Evolutionary conservation across 2,113 vertebrate genomes (phyloP), one percentile per base, ranked within the genome.

Genomic region (Lasiurus borealis): DNA sequence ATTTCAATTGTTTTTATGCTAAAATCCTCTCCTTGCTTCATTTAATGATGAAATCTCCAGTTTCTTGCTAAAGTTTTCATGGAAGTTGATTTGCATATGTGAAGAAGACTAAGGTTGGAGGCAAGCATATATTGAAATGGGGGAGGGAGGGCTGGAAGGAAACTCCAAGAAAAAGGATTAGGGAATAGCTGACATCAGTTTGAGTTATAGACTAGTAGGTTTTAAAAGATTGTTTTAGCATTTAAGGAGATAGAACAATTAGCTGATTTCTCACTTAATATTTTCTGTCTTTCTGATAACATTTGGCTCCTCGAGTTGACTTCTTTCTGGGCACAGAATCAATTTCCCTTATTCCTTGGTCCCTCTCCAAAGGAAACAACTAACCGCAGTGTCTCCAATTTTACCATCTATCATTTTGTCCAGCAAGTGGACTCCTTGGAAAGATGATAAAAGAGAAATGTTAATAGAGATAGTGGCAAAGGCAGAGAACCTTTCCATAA

Each of bases 241-340:
- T 50, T 71, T 89, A 78, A 80, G 31, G 69, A n/a, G 68, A 48
- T 64, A 88, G 46, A 82, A 94, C 94, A 90, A 85, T 40, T 12
- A 85, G 25, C 21, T 75, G 57, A 66, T 59, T 92, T 94, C 36
- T 75, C 59, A 54, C 36, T 59, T 78, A 93, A 75, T 66, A 57
- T 86, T 83, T 85, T 93, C 75, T 93, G 59, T 90, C 84, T 82
- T 95, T 25, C 48, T 84, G 80, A 85, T 87, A 78, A 77, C 75
- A 68, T 89, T 89, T 93, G 83, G 64, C 86, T 93, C 69, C 89
- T 94, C 87, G 54, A 5, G 21, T 87, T 84, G 93, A 96, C 80
- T 94, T 96, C 85, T 92, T 88, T 92, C 92, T 48, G 85, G 96
- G 85, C 78, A 95, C 82, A 88, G 68, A 94, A 66, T 91, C 92